Percentiles rank a stretch among this genome's conserved stretches.
phyloP scores from a whole-genome alignment of 2,888 invertebrate species.

The Clanis bilineata region DNA sequence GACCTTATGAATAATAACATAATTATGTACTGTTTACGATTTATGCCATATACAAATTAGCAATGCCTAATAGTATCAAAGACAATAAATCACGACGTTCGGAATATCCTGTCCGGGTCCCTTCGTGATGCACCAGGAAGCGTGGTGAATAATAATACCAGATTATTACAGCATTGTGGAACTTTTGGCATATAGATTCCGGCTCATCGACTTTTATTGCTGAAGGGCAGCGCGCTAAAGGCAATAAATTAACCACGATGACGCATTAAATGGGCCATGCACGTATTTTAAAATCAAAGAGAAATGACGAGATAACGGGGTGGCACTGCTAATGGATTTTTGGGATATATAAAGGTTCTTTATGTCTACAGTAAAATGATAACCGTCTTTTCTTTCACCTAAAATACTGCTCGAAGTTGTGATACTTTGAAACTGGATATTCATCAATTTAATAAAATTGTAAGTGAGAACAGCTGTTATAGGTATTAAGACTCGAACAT shows the following conservation, averaged over 20 bases:
- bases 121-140: slow-evolving; percentile 43
- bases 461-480: neutral
- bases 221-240: slow-evolving; percentile 51
- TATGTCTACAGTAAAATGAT: neutral
- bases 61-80: neutral
- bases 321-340: slow-evolving; percentile 4
- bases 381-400: neutral
- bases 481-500: neutral
- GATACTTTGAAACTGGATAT: too few relatives aligned
- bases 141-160: slow-evolving; percentile 49
- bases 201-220: slow-evolving; percentile 77
- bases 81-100: neutral
- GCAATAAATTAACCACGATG: slow-evolving; percentile 69
- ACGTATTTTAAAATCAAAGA: slow-evolving; percentile 62
- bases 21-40: neutral
- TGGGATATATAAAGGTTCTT: neutral
- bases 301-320: slow-evolving; percentile 10
- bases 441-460: too few relatives aligned
- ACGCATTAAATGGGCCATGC: slow-evolving; percentile 70
- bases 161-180: slow-evolving; percentile 68
- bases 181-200: slow-evolving; percentile 73
- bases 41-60: neutral
- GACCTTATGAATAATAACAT: too few relatives aligned
- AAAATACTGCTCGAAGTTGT: neutral
- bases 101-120: slow-evolving; percentile 32